Conservation (phyloP, 2,113 vertebrate genomes). For the Cyanoderma ruficeps region DNA sequence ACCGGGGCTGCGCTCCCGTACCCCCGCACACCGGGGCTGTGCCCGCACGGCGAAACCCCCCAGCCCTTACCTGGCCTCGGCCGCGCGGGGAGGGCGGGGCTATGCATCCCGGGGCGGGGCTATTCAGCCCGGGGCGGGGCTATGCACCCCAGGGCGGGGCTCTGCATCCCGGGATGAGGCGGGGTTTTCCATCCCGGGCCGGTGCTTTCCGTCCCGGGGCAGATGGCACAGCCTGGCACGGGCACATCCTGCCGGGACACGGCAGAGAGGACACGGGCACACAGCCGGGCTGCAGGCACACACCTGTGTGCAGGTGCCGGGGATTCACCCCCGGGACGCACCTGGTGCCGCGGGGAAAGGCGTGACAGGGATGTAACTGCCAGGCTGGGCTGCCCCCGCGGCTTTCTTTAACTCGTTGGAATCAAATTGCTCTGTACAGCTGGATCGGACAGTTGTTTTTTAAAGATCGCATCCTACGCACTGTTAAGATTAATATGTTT, state of each 20-base stretch:
- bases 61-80: too few relatives aligned
- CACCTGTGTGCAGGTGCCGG: background rate
- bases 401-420: background rate
- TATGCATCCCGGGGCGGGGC: background rate
- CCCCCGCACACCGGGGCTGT: background rate
- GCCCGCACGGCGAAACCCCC: fast-evolving
- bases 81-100: too few relatives aligned
- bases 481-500: background rate
- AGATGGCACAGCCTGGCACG: background rate
- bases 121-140: background rate
- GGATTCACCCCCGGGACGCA: background rate
- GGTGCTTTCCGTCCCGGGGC: too few relatives aligned
- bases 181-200: too few relatives aligned
- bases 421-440: background rate
- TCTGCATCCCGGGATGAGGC: too few relatives aligned
- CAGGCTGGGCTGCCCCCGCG: background rate
- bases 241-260: fast-evolving
- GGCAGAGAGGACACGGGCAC: background rate
- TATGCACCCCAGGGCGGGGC: too few relatives aligned
- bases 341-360: background rate
- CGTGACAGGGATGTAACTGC: background rate
- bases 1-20: background rate
- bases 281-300: background rate
- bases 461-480: background rate
- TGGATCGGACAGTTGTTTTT: background rate